phyloP scores from a whole-genome alignment of 2,113 vertebrate genomes.

The Rhabdomys dilectus region DNA sequence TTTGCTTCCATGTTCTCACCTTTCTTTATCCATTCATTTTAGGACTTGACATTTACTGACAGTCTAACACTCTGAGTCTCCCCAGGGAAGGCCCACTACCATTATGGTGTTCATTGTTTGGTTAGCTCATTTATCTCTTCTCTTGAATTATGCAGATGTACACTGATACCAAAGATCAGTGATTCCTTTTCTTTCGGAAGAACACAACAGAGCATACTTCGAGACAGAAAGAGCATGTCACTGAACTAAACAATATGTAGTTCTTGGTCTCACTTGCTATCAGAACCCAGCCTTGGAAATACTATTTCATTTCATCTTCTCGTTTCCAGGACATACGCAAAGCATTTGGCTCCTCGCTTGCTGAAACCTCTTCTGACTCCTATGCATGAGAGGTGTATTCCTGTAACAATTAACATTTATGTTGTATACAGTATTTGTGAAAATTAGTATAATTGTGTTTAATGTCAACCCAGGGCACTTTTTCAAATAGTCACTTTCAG shows the following conservation, averaged over 20 bases:
- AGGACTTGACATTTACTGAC: not conserved
- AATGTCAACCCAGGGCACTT: not conserved
- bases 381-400: not conserved
- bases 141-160: not conserved
- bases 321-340: not conserved
- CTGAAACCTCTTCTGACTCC: not conserved
- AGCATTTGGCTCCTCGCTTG: not conserved
- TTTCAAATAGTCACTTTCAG: not conserved
- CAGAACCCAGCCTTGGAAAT: not conserved
- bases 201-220: not conserved
- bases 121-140: not conserved
- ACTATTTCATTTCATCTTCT: not conserved
- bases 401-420: not conserved
- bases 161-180: not conserved
- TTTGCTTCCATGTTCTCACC: not conserved
- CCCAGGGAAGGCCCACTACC: not conserved
- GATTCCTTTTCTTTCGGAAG: not conserved
- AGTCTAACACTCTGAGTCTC: not conserved
- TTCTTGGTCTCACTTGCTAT: not conserved
- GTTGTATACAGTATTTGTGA: not conserved
- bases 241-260: not conserved
- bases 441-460: not conserved
- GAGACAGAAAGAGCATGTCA: not conserved
- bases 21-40: not conserved
- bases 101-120: not conserved